phyloP scores from a whole-genome alignment of 2,113 vertebrate genomes.

The Panthera tigris region DNA sequence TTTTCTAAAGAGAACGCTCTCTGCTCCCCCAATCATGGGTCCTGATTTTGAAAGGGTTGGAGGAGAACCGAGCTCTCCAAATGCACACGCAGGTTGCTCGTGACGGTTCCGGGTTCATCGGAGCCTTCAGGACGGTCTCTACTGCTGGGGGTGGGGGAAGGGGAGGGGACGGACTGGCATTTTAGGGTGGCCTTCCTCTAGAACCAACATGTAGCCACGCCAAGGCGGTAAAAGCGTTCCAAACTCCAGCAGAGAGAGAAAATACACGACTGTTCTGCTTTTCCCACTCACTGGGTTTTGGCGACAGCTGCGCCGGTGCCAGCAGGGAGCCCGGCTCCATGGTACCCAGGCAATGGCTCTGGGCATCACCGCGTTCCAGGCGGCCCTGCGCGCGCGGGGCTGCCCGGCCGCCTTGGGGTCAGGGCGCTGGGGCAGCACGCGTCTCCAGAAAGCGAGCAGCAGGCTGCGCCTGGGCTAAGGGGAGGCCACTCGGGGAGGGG shows the following conservation, averaged over 20 bases:
- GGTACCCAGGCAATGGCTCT: background rate
- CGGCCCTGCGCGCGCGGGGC: background rate
- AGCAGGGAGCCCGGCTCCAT: background rate
- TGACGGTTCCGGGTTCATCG: background rate
- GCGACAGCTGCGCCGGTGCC: background rate
- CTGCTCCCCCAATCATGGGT: background rate
- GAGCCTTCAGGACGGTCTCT: background rate
- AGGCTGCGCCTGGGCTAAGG: background rate
- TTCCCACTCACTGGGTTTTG: background rate
- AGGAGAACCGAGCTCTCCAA: background rate
- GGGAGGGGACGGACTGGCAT: background rate
- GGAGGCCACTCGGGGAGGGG: background rate
- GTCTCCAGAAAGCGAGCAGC: background rate
- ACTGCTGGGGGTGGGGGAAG: background rate
- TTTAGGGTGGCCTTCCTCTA: background rate
- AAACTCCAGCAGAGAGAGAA: slow-evolving; percentile 26
- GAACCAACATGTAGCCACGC: background rate
- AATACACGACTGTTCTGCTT: background rate
- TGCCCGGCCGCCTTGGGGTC: background rate
- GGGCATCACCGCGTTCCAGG: background rate
- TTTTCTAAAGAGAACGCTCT: background rate
- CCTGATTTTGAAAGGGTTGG: background rate
- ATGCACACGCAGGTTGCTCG: background rate
- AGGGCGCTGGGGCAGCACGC: background rate
- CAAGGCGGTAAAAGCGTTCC: background rate